These are phyloP conservation scores for Diadema setosum DNA, from an alignment of 35 echinoderm and acorn worm genomes.

Conservation along the genomic window DNA sequence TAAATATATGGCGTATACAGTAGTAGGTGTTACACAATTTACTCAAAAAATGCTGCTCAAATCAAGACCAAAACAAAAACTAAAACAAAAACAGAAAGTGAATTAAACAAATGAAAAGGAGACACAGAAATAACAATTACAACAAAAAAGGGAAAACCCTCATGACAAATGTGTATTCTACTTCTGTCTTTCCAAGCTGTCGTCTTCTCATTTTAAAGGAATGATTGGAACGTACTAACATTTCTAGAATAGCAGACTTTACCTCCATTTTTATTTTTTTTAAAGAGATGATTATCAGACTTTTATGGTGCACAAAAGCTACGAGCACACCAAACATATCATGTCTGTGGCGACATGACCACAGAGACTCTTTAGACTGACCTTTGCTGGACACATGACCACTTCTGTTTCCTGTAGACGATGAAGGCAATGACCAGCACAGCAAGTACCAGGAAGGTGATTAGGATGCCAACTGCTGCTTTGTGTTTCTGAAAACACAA, in stretches of 20 bases:
- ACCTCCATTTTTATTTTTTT: neutral
- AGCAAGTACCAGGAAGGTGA: conserved; percentile 5
- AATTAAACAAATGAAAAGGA: no score
- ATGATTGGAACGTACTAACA: neutral
- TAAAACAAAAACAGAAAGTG: no score
- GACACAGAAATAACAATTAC: no score
- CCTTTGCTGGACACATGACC: neutral
- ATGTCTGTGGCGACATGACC: neutral
- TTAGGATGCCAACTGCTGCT: neutral
- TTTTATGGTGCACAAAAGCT: neutral
- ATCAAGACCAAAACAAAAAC: no score
- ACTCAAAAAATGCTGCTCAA: no score
- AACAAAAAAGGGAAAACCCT: no score
- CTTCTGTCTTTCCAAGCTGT: no score
- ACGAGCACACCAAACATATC: neutral
- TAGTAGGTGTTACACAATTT: no score
- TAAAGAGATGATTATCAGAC: neutral
- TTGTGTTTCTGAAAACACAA: neutral
- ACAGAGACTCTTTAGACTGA: neutral
- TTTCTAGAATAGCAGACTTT: neutral
- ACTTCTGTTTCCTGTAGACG: conserved; percentile 3
- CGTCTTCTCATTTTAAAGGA: no score
- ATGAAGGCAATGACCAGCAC: neutral
- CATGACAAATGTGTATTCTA: no score
- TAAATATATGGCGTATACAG: no score